Conservation (phyloP, 2,113 vertebrate genomes). For the Xiphophorus hellerii region DNA sequence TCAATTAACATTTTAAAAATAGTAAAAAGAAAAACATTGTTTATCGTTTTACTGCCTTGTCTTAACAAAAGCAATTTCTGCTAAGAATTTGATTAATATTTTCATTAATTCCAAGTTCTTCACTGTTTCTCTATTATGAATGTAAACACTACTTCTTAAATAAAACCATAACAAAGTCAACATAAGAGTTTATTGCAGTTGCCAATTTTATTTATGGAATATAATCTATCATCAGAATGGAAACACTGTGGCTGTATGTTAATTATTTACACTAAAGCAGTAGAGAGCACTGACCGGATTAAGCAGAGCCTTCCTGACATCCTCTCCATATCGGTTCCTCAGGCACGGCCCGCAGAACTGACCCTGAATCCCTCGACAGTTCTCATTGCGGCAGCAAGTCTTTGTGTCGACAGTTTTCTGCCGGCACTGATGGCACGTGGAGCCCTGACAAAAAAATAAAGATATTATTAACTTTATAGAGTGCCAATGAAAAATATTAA, state of each 20-base stretch:
- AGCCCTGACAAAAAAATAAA: conserved; percentile 66
- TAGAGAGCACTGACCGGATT: conserved; percentile 73
- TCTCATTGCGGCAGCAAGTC: conserved; percentile 78
- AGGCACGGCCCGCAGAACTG: conserved; percentile 85
- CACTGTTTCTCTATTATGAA: background rate
- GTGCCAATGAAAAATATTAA: too few relatives aligned
- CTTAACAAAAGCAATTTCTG: background rate
- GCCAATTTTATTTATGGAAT: background rate
- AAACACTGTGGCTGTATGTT: background rate
- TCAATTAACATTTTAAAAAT: background rate
- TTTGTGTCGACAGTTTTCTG: conserved; percentile 84
- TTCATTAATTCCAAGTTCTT: background rate
- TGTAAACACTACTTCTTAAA: background rate
- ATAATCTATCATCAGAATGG: background rate
- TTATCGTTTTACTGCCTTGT: background rate
- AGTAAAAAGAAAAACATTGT: background rate
- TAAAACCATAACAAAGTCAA: background rate
- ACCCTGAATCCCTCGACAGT: conserved; percentile 79
- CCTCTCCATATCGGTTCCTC: conserved; percentile 82
- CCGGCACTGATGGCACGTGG: conserved; percentile 83
- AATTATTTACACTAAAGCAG: background rate
- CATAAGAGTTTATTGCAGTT: background rate
- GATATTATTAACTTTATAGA: too few relatives aligned
- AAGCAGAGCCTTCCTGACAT: conserved; percentile 76
- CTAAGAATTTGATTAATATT: background rate